phyloP scores from a whole-genome alignment of 2,797 vertebrate genomes.

The Notamacropus eugenii region DNA sequence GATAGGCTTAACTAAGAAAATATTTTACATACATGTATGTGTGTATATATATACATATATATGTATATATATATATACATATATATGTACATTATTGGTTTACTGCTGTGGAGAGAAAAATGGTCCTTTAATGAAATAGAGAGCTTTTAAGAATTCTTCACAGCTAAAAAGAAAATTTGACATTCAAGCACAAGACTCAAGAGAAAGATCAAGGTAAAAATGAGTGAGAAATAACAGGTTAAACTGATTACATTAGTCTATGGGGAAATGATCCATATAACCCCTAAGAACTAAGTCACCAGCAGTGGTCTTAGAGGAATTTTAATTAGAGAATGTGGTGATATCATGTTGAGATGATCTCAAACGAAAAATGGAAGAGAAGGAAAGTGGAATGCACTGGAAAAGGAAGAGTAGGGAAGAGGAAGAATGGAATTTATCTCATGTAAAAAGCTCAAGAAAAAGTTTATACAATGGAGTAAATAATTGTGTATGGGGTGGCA shows the following conservation, averaged over 20 bases:
- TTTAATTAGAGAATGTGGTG: background rate
- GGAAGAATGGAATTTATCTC: background rate
- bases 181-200: background rate
- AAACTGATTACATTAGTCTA: background rate
- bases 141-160: background rate
- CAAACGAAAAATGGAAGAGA: background rate
- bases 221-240: background rate
- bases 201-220: too few species aligned
- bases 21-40: too few species aligned
- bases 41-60: too few species aligned
- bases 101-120: rapidly evolving
- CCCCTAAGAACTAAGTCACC: too few species aligned
- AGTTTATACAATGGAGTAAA: background rate
- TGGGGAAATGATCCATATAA: background rate
- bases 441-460: background rate
- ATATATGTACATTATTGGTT: background rate
- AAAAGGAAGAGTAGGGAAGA: background rate
- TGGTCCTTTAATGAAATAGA: background rate
- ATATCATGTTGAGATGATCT: background rate
- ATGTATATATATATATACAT: background rate
- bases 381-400: background rate
- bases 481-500: background rate
- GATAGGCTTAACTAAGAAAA: too few species aligned
- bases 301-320: background rate
- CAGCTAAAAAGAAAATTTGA: background rate